phyloP scores from a whole-genome alignment of 2,113 vertebrate genomes.

The Lepus americanus region DNA sequence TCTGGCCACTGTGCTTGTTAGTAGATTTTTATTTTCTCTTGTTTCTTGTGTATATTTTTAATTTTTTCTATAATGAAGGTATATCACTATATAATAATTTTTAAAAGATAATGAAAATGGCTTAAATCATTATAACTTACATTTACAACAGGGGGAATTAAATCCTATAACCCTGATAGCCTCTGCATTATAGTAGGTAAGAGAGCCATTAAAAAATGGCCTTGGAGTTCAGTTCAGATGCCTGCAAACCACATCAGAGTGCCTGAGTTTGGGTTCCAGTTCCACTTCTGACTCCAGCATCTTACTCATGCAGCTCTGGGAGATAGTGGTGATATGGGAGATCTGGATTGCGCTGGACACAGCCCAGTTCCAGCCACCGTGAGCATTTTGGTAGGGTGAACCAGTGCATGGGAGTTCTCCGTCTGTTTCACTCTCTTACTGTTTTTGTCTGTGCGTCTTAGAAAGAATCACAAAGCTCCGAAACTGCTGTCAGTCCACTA shows the following conservation, averaged over 20 bases:
- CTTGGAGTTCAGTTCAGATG: too few relatives aligned
- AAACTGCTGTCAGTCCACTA: slow-evolving; percentile 26
- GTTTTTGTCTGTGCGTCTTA: not conserved
- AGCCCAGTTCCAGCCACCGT: too few relatives aligned
- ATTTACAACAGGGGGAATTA: not conserved
- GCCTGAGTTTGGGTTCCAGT: too few relatives aligned
- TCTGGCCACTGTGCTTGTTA: not conserved
- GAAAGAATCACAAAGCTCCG: not conserved
- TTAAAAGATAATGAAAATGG: slow-evolving; percentile 41
- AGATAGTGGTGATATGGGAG: too few relatives aligned
- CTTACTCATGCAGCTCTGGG: too few relatives aligned
- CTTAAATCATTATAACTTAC: slow-evolving; percentile 26
- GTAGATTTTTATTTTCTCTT: slow-evolving; percentile 7
- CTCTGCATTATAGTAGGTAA: slow-evolving; percentile 20
- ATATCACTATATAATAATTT: not conserved
- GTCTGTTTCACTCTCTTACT: too few relatives aligned
- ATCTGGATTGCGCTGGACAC: too few relatives aligned
- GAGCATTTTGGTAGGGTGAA: too few relatives aligned
- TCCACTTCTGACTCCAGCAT: too few relatives aligned
- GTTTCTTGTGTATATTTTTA: not conserved
- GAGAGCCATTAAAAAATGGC: not conserved
- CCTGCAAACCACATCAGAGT: too few relatives aligned
- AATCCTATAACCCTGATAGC: not conserved
- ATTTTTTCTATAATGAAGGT: slow-evolving; percentile 41
- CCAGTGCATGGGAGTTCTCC: too few relatives aligned